These are phyloP conservation scores for Cephalopterus ornatus DNA, from an alignment of 2,113 vertebrate species.

Conservation along the genomic window DNA sequence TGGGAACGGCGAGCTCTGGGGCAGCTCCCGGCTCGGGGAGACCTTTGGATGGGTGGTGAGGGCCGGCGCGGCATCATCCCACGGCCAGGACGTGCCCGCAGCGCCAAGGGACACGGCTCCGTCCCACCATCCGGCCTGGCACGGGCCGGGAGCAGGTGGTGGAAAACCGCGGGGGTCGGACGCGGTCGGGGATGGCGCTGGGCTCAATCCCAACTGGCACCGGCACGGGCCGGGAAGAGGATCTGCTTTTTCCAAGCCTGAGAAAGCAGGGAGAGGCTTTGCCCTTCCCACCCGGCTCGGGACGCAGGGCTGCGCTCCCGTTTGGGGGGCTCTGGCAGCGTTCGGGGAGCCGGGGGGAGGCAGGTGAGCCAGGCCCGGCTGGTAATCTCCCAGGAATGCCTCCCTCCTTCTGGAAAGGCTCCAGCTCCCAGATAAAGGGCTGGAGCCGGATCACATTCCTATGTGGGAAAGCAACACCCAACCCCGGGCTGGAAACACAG, in stretches of 20 bases:
- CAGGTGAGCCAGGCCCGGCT: not conserved
- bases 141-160: not conserved
- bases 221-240: accelerated
- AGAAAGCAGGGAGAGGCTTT: not conserved
- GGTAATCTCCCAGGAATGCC: not conserved
- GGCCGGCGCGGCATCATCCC: not conserved
- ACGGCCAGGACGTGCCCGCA: not conserved
- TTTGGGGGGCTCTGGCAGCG: not conserved
- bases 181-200: accelerated
- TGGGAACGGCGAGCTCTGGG: not conserved
- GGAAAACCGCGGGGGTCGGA: not conserved
- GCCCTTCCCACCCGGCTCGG: not conserved
- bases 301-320: accelerated
- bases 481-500: not conserved
- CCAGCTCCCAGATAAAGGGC: not conserved
- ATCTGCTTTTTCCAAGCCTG: not conserved
- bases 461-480: not conserved
- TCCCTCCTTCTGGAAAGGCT: not conserved
- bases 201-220: not conserved
- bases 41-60: not conserved
- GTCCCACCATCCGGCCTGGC: not conserved
- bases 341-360: not conserved
- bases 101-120: not conserved
- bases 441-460: not conserved
- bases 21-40: not conserved